phyloP scores from a whole-genome alignment of 2,797 vertebrate genomes.

The Lindbergichthys nudifrons region DNA sequence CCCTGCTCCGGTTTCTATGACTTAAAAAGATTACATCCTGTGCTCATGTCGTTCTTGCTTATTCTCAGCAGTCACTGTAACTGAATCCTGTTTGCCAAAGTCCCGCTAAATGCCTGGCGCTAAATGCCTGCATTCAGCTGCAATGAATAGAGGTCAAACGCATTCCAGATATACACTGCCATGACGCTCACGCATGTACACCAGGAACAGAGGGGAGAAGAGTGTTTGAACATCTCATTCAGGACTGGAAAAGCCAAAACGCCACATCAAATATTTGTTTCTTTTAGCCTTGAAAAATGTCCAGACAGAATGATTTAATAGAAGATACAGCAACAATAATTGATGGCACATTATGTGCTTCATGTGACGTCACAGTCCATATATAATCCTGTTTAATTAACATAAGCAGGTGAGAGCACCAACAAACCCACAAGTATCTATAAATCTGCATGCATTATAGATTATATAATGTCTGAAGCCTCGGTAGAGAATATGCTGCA shows the following conservation, averaged over 20 bases:
- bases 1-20: slow-evolving; percentile 22
- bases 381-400: neutral
- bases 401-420: neutral
- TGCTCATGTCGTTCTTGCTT: slow-evolving; percentile 31
- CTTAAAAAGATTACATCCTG: slow-evolving; percentile 33
- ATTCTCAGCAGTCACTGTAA: slow-evolving; percentile 40
- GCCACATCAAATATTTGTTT: no score
- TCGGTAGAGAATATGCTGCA: neutral
- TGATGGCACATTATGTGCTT: neutral
- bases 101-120: slow-evolving; percentile 31
- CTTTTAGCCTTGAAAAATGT: neutral
- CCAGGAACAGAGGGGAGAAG: neutral
- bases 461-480: neutral
- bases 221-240: slow-evolving; percentile 15
- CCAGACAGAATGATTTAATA: neutral
- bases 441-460: neutral
- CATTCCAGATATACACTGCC: slow-evolving; percentile 17
- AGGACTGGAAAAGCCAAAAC: neutral
- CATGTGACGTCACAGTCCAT: neutral
- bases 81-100: slow-evolving; percentile 20
- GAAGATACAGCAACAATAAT: neutral
- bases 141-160: slow-evolving; percentile 27
- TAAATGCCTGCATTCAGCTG: slow-evolving; percentile 37
- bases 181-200: neutral
- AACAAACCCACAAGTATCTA: neutral